These are phyloP conservation scores for Blastobasis adustella DNA, from an alignment of 2,888 invertebrate genomes.

Conservation along the genomic window DNA sequence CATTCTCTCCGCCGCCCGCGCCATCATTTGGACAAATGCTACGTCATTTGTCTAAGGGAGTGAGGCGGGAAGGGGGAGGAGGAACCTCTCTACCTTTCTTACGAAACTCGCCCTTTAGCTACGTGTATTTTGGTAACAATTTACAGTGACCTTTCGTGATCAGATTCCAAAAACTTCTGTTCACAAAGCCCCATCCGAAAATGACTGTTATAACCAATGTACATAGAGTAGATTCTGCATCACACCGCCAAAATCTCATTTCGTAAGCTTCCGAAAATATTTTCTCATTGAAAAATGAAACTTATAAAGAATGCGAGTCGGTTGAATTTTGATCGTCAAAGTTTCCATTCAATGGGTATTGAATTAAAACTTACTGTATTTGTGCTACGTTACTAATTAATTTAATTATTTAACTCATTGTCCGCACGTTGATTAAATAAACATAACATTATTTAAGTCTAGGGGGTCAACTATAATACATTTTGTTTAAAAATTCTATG, in stretches of 20 bases:
- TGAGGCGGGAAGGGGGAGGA: conserved; percentile 44
- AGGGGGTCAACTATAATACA: too few relatives aligned
- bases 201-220: conserved; percentile 33
- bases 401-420: conserved; percentile 66
- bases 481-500: too few relatives aligned
- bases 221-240: conserved; percentile 35
- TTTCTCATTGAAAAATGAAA: conserved; percentile 54
- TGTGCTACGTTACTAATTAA: conserved; percentile 66
- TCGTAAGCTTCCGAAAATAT: conserved; percentile 62
- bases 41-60: conserved; percentile 72
- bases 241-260: conserved; percentile 41
- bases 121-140: conserved; percentile 27
- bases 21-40: conserved; percentile 77
- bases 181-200: conserved; percentile 25
- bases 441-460: conserved; percentile 39
- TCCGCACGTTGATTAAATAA: conserved; percentile 56
- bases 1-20: conserved; percentile 76
- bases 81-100: conserved; percentile 19
- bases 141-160: conserved; percentile 29
- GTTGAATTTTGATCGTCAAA: conserved; percentile 51
- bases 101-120: conserved; percentile 35
- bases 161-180: conserved; percentile 63
- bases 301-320: conserved; percentile 45
- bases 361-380: conserved; percentile 71
- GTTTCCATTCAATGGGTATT: conserved; percentile 54